Conservation (phyloP, 2,113 vertebrate genomes). For the Mohoua ochrocephala region DNA sequence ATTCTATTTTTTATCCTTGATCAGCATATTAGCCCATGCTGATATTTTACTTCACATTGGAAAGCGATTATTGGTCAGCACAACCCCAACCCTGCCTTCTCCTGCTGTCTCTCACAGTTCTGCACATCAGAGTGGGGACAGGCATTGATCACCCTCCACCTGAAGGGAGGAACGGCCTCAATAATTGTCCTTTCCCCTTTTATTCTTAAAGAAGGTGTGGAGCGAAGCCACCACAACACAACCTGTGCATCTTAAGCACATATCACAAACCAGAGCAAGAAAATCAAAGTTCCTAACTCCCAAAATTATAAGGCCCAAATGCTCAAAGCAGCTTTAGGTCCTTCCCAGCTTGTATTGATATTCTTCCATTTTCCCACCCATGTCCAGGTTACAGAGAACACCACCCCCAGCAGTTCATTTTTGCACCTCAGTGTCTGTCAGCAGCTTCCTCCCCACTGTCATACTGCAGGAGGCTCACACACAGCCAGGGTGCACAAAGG, state of each 20-base stretch:
- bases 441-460: not conserved
- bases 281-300: not conserved
- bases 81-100: not conserved
- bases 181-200: not conserved
- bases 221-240: not conserved
- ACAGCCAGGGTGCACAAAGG: not conserved
- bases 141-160: not conserved
- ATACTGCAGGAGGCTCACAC: rapidly evolving
- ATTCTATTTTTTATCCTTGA: not conserved
- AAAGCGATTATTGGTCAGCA: not conserved
- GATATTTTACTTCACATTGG: not conserved
- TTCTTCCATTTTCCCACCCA: not conserved
- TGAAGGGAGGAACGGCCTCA: not conserved
- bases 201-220: not conserved
- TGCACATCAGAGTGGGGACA: not conserved
- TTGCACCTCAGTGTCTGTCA: not conserved
- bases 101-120: not conserved
- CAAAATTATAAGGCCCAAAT: not conserved
- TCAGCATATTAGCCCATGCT: not conserved
- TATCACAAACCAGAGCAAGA: not conserved
- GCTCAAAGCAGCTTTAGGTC: not conserved
- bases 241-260: not conserved
- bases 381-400: not conserved
- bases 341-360: not conserved
- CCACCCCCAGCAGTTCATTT: not conserved